phyloP scores from a whole-genome alignment of 23 tunicate genomes.

The Ascidia mentula region DNA sequence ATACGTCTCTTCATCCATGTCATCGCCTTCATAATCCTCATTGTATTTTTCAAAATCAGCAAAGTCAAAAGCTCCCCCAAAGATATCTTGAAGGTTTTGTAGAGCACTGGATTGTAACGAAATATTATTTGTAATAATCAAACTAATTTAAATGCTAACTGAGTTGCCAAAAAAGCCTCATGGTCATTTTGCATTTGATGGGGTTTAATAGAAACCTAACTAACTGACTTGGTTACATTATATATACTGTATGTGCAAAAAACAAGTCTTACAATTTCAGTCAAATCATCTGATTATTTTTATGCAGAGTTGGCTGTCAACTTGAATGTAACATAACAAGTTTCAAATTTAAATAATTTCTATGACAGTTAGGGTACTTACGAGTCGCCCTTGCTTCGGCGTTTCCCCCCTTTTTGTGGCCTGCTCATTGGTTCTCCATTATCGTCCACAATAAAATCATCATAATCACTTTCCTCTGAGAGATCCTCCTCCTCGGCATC shows the following conservation, averaged over 20 bases:
- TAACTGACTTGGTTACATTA: too few species aligned
- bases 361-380: constrained; percentile 22
- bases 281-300: too few species aligned
- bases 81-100: constrained; percentile 74
- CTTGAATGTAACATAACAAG: too few species aligned
- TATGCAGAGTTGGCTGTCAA: too few species aligned
- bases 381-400: constrained; percentile 89
- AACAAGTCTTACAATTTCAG: too few species aligned
- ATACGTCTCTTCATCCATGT: constrained; percentile 77
- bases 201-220: too few species aligned
- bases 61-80: constrained; percentile 87
- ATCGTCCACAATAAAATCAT: constrained; percentile 97
- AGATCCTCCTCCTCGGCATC: constrained; percentile 69
- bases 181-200: too few species aligned
- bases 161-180: too few species aligned
- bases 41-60: constrained; percentile 76
- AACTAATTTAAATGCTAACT: too few species aligned
- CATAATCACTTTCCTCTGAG: constrained; percentile 88
- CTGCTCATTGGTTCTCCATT: constrained; percentile 89
- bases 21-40: constrained; percentile 86
- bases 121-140: too few species aligned
- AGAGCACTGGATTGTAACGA: constrained; percentile 49
- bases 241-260: too few species aligned
- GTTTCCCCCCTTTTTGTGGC: constrained; percentile 67
- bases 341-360: too few species aligned